Base-by-base conservation (phyloP, 2,888 invertebrate species). In the Cheilosia scutellata region DNA sequence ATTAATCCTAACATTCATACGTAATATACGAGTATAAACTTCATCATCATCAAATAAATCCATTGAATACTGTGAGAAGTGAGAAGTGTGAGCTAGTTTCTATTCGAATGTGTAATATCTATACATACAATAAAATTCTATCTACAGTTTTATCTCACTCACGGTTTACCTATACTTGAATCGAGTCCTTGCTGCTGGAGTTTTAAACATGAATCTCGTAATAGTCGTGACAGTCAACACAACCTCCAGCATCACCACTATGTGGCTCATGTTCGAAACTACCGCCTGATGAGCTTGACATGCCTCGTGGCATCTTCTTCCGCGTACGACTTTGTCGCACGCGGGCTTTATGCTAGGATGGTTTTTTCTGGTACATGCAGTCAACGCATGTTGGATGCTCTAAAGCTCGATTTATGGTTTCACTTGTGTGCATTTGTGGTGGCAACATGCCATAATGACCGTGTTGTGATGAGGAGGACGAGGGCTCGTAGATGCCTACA, bases 361-460 rank as follows among this genome's bases (percentile, higher is more conserved):
- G 93, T 92, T 94, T 93, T 88, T 93, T 94, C 77, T 95, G 95
- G 53, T 95, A 94, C 91, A 95, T 94, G 90, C 96, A 96, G 90
- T 96, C 95, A 88, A 95, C 95, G 92, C 96, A 96, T 31, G 95
- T 95, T 58, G 95, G 95, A 78, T 95, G 94, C 87, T 95, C 95
- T 74, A 95, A 94, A 13, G 94, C 93, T 13, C 93, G 92, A 49
- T 57, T 80, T 57, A 94, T 93, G 0, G 94, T 93, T 89, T 94
- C 94, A 63, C 94, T 94, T 2, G 94, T 93, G 87, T 93, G 93
- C 74, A 82, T 82, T 33, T 87, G 87, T 11, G 57, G 77, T 6
- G 82, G 82, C 47, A 82, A 33, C 77, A 82, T 87, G 77, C 75
- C 57, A 53, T 87, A 70, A 71, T 78, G 75, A 31, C 70, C 76